Base-by-base conservation (phyloP, 1,140 invertebrate species). In the Triops cancriformis region DNA sequence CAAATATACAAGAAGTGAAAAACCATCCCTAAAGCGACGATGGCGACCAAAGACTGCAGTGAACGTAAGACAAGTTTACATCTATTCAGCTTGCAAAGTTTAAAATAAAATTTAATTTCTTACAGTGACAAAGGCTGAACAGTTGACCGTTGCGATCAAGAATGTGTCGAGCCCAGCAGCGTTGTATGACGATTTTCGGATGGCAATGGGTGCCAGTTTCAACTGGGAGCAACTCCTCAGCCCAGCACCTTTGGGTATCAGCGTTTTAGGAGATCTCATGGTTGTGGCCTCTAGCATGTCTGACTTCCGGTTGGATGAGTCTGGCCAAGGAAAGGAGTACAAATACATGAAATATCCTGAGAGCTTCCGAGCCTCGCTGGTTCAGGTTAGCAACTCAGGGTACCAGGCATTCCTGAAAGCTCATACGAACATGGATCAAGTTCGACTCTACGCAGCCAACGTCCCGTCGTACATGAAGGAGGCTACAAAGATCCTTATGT, bases 141-240 rank as follows among this genome's bases (percentile, higher is more conserved):
- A 7, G 14, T 14, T 64, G 45, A 64, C 0, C 10, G 45, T 64
- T 64, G 45, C 45, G 23, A 64, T 64, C 10, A 64, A 64, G 1
- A 64, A 64, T 64, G 45, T 64, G 10, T 12, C 45, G 5, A 64
- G 45, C 45, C 45, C 45, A 64, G 10, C 45, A 9, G 45, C 45
- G 45, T 12, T 75, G 31, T 37, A 75, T 23, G 26, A 28, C 7
- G 74, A 75, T 18, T 41, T 75, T 1, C 31, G 74, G 5, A 28
- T 31, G 7, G 9, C 42, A 37, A 75, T 75, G 74, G 42, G 42
- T 18, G 42, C 74, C 26, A 41, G 31, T n/a, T 75, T 41, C 28
- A 75, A 37, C 14, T 75, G 74, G 74, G 74, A 43, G 31, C 31
- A 75, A 75, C 74, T 75, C 12, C 74, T 75, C n/a, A 43, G 31